Evolutionary conservation across 1,140 invertebrate genomes (phyloP).

Genomic region (Drosophila lacteicornis): DNA sequence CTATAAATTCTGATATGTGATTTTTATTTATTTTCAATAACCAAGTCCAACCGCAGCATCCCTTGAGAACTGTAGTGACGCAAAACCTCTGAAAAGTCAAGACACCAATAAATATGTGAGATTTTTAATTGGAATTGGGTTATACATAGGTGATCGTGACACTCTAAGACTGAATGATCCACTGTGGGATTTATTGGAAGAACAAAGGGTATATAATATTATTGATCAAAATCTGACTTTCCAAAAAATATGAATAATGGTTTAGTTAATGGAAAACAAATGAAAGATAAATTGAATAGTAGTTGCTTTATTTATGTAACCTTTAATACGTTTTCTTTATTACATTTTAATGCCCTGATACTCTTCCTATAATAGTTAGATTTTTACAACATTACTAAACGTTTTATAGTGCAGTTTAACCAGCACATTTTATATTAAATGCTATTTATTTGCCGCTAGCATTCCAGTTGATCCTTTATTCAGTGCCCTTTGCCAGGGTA

Average conservation of each 20-base stretch:
- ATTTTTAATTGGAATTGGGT: constrained; percentile 8
- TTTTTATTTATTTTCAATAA: constrained; percentile 1
- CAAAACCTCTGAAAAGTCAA: constrained; percentile 24
- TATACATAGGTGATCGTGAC: constrained; percentile 29
- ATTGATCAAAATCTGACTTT: constrained; percentile 6
- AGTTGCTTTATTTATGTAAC: neutral
- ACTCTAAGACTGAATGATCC: constrained; percentile 7
- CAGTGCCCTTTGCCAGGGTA: constrained; percentile 26
- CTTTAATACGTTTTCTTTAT: neutral
- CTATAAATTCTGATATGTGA: neutral
- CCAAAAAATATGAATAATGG: neutral
- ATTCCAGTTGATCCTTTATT: constrained; percentile 27
- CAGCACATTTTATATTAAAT: constrained; percentile 8
- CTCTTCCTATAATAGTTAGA: no score
- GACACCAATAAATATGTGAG: neutral
- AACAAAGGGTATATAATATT: neutral
- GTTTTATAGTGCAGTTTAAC: neutral
- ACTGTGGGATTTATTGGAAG: neutral
- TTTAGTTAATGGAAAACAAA: neutral
- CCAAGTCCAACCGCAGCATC: neutral
- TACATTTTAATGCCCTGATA: neutral
- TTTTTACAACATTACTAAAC: neutral
- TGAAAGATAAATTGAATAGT: neutral
- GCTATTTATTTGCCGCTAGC: constrained; percentile 3
- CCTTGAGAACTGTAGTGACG: constrained; percentile 28